A percentile compares a stretch with the other conserved stretches of the same genome.
Evolutionary conservation across 2,888 invertebrate species (phyloP).

Genomic region (Calameuta pallipes): DNA sequence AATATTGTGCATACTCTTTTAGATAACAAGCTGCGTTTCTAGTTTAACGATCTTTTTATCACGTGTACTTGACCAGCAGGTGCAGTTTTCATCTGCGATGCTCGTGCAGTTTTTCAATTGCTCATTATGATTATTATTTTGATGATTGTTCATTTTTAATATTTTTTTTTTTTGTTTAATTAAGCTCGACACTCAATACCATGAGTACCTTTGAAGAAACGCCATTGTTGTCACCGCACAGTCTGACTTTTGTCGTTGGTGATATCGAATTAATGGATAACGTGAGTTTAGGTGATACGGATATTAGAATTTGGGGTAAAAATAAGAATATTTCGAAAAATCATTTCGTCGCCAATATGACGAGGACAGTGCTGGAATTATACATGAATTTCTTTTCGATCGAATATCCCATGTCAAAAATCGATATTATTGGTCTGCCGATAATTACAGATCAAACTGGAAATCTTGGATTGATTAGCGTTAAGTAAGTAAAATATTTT

Average conservation of each 20-base stretch:
- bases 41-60: background rate
- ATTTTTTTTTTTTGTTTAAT: background rate
- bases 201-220: slow-evolving; percentile 45
- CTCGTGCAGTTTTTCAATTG: background rate
- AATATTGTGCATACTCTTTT: background rate
- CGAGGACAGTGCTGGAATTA: background rate
- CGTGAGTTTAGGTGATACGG: background rate
- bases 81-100: background rate
- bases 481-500: slow-evolving; percentile 38
- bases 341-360: background rate
- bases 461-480: slow-evolving; percentile 47
- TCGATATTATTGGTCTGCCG: slow-evolving; percentile 48
- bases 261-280: slow-evolving; percentile 36
- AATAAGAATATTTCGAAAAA: background rate
- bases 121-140: slow-evolving; percentile 8
- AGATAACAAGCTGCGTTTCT: background rate
- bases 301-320: background rate
- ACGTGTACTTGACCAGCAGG: background rate
- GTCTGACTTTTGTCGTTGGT: slow-evolving; percentile 67
- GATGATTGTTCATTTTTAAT: background rate
- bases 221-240: slow-evolving; percentile 70
- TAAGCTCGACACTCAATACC: background rate
- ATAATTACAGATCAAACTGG: slow-evolving; percentile 36
- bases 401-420: slow-evolving; percentile 43
- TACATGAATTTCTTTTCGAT: slow-evolving; percentile 2